phyloP scores from a whole-genome alignment of 2,888 invertebrate species.

The Physocephala rufipes region DNA sequence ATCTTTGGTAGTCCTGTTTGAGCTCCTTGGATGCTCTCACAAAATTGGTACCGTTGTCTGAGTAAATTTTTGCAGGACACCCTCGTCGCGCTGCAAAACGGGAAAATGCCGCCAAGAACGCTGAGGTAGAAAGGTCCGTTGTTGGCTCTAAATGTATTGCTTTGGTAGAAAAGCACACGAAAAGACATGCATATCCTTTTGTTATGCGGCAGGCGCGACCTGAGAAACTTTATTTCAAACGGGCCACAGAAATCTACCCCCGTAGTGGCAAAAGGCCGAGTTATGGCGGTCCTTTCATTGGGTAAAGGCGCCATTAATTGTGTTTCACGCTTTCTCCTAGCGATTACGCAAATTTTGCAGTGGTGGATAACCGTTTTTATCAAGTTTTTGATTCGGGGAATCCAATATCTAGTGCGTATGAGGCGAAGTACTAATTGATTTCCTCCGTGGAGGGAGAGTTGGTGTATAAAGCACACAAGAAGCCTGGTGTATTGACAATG shows the following conservation, averaged over 20 bases:
- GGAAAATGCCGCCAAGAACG: constrained; percentile 42
- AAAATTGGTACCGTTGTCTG: constrained; percentile 42
- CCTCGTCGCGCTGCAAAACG: constrained; percentile 39
- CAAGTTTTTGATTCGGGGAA: constrained; percentile 4
- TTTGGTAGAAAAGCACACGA: constrained; percentile 42
- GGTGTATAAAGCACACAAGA: not conserved
- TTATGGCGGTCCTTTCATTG: not conserved
- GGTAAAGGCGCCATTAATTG: constrained; percentile 22
- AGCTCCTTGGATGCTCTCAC: constrained; percentile 19
- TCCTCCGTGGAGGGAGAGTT: constrained; percentile 11
- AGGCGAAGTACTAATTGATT: constrained; percentile 17
- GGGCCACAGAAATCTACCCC: not conserved
- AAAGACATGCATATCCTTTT: constrained; percentile 40
- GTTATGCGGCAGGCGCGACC: constrained; percentile 37
- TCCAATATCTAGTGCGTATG: constrained; percentile 12
- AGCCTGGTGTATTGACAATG: not conserved
- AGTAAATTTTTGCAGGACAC: constrained; percentile 34
- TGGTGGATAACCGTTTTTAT: not conserved
- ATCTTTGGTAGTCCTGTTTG: not conserved
- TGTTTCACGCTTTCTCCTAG: not conserved
- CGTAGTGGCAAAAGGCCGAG: not conserved
- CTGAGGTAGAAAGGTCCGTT: constrained; percentile 34
- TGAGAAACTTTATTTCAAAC: not conserved
- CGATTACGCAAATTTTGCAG: constrained; percentile 7
- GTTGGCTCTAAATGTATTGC: constrained; percentile 41